phyloP scores from a whole-genome alignment of 2,888 invertebrate species.

The Torymus auratus region DNA sequence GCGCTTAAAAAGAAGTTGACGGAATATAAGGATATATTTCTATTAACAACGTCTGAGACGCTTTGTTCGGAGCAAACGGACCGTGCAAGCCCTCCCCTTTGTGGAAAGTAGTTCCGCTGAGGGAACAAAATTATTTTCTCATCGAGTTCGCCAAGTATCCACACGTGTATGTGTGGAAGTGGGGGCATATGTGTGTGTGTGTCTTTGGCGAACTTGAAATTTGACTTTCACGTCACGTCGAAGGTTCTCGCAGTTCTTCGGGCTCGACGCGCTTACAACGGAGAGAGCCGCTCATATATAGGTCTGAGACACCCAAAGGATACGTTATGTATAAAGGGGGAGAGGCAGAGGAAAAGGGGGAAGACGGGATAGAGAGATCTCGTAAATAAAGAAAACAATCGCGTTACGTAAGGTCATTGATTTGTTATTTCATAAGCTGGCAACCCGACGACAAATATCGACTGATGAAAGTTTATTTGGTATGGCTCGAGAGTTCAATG shows the following conservation, averaged over 20 bases:
- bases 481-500: too few relatives aligned
- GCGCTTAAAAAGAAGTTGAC: too few relatives aligned
- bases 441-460: not conserved
- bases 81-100: too few relatives aligned
- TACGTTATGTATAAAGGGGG: not conserved
- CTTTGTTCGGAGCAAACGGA: too few relatives aligned
- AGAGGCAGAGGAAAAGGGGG: not conserved
- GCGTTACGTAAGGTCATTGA: not conserved
- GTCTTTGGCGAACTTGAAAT: constrained; percentile 38
- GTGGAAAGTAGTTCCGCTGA: not conserved
- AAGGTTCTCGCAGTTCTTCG: constrained; percentile 29
- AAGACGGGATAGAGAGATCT: not conserved
- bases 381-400: not conserved
- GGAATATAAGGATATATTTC: too few relatives aligned
- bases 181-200: not conserved
- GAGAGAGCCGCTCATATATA: not conserved
- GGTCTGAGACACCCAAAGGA: constrained; percentile 20
- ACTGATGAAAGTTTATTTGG: not conserved
- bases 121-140: constrained; percentile 18
- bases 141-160: not conserved
- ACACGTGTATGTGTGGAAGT: not conserved
- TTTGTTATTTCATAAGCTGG: not conserved
- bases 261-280: not conserved
- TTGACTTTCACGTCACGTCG: constrained; percentile 51
- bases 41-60: too few relatives aligned